Conservation (phyloP, 2,888 invertebrate species). For the Monochamus alternatus region DNA sequence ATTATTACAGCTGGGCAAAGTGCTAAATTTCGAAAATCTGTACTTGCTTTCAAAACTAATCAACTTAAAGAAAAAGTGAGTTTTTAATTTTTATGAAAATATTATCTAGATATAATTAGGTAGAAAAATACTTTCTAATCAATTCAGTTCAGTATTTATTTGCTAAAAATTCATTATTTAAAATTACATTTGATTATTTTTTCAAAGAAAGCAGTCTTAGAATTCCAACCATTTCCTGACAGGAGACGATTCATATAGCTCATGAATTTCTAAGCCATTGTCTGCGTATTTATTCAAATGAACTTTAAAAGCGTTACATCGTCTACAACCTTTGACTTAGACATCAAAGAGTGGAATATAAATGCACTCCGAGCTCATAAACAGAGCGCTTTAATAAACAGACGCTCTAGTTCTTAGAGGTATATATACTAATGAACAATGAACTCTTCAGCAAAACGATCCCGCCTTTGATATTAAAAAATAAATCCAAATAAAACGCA, state of each 20-base stretch:
- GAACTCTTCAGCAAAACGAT: background rate
- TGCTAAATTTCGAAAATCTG: too few relatives aligned
- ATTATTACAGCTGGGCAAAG: too few relatives aligned
- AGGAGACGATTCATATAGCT: background rate
- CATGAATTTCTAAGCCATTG: background rate
- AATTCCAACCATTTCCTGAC: background rate
- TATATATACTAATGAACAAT: background rate
- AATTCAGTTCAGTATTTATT: too few relatives aligned
- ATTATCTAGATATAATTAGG: too few relatives aligned
- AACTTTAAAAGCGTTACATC: background rate
- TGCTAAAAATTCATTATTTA: too few relatives aligned
- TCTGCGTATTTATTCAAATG: slow-evolving; percentile 1
- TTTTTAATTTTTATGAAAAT: too few relatives aligned
- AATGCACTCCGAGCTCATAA: slow-evolving; percentile 2
- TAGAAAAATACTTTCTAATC: too few relatives aligned
- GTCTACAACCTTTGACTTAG: background rate
- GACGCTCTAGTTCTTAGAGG: background rate
- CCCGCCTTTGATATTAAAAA: background rate
- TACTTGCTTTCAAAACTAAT: too few relatives aligned
- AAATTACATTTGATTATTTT: too few relatives aligned
- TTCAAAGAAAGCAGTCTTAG: too few relatives aligned
- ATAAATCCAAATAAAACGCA: background rate
- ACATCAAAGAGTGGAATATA: background rate
- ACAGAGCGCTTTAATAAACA: background rate
- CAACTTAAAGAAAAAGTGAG: too few relatives aligned